A percentile compares a stretch with the other conserved stretches of the same genome.
These are phyloP conservation scores for Julus scanicus DNA, from an alignment of 2,888 invertebrate genomes.

Conservation along the genomic window DNA sequence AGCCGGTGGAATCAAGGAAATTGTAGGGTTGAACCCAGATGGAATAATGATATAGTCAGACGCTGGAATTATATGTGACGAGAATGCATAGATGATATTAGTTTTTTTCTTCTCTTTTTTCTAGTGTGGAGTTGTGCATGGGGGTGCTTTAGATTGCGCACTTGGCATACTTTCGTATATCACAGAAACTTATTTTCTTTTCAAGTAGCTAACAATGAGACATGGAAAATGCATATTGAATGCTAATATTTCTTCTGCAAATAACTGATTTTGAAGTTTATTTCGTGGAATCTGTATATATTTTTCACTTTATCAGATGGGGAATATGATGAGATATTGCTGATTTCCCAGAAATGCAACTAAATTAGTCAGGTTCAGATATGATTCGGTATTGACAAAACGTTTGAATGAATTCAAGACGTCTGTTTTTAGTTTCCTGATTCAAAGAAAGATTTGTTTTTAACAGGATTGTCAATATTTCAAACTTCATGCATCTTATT, in stretches of 20 bases:
- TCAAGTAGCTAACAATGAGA: slow-evolving; percentile 33
- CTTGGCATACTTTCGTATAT: slow-evolving; percentile 22
- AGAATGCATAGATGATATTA: slow-evolving; percentile 23
- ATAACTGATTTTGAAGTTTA: not conserved
- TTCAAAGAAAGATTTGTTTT: no score
- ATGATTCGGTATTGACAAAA: not conserved
- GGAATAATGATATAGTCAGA: slow-evolving; percentile 33
- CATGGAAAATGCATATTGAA: slow-evolving; percentile 22
- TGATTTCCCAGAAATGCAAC: not conserved
- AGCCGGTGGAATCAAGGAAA: slow-evolving; percentile 27
- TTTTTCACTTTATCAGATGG: not conserved
- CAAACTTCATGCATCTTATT: no score
- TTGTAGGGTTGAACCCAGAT: slow-evolving; percentile 33
- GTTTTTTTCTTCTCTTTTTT: not conserved
- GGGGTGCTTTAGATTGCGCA: slow-evolving; percentile 26
- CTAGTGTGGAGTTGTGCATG: not conserved
- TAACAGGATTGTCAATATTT: no score
- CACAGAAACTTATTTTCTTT: not conserved
- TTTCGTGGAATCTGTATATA: not conserved
- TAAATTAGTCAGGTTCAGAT: not conserved
- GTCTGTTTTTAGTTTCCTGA: no score
- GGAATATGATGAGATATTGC: not conserved
- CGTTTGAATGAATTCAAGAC: not conserved
- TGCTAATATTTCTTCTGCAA: slow-evolving; percentile 16
- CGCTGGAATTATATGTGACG: slow-evolving; percentile 33